phyloP scores from a whole-genome alignment of 2,888 invertebrate species.

The Petrophora chlorosata region DNA sequence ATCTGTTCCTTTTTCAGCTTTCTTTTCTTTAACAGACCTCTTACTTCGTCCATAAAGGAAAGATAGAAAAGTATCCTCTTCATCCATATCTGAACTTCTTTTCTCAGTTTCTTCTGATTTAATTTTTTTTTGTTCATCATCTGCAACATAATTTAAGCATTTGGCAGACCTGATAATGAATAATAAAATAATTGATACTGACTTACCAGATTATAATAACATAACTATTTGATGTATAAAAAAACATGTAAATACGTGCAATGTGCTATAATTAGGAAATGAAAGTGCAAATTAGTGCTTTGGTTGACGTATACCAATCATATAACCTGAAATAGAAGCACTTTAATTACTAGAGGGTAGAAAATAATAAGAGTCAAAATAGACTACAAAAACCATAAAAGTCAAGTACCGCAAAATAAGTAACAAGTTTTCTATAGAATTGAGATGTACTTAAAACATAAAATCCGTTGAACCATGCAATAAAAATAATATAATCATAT shows the following conservation, averaged over 20 bases:
- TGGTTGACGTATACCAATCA: conserved; percentile 58
- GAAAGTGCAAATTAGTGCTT: conserved; percentile 46
- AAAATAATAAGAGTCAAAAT: neutral
- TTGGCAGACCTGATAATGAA: no score
- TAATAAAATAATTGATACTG: neutral
- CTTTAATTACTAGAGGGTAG: neutral
- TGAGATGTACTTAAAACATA: no score
- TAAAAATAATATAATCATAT: no score
- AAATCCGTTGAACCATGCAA: no score
- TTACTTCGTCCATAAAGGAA: no score
- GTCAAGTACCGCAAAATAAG: no score
- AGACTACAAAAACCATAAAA: no score
- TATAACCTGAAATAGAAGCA: conserved; percentile 63
- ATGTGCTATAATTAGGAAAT: conserved; percentile 56
- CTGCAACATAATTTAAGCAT: no score
- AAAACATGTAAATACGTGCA: conserved; percentile 38
- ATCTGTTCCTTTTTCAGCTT: conserved; percentile 18
- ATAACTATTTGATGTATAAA: conserved; percentile 9
- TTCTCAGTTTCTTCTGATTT: conserved; percentile 17
- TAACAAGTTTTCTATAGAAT: no score
- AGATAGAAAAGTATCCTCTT: no score
- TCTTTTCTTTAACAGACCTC: conserved; percentile 50
- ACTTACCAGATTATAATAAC: conserved; percentile 24
- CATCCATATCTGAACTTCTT: neutral
- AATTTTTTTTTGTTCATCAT: no score